These are phyloP conservation scores for Druon quercuslanigerum DNA, from an alignment of 1,140 invertebrate species.

Conservation along the genomic window DNA sequence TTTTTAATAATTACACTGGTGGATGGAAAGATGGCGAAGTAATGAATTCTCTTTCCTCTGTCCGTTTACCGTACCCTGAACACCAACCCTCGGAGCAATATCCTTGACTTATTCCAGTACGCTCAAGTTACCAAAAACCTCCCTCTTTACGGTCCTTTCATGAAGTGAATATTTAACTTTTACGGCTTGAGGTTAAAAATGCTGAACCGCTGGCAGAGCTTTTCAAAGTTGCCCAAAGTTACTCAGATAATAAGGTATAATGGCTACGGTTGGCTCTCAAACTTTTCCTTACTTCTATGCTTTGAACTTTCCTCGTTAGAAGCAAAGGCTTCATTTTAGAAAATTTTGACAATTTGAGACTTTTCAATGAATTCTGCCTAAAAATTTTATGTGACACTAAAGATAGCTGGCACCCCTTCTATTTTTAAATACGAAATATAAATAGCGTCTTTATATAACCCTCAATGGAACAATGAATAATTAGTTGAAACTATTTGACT, in stretches of 20 bases:
- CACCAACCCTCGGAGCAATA: slow-evolving; percentile 33
- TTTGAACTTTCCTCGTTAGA: slow-evolving; percentile 34
- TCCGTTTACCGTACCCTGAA: slow-evolving; percentile 38
- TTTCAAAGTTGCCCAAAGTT: slow-evolving; percentile 65
- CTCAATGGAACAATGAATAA: too few species aligned
- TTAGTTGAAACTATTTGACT: too few species aligned
- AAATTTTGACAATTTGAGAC: too few species aligned
- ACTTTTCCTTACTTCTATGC: slow-evolving; percentile 1
- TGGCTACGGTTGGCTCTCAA: not conserved
- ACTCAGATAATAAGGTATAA: slow-evolving; percentile 21
- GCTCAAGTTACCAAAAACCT: slow-evolving; percentile 59
- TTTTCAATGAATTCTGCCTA: too few species aligned
- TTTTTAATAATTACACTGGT: slow-evolving; percentile 39
- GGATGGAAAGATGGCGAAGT: slow-evolving; percentile 45
- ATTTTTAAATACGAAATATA: too few species aligned
- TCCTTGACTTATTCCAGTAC: slow-evolving; percentile 50
- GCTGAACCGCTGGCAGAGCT: slow-evolving; percentile 66
- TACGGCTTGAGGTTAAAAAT: slow-evolving; percentile 70
- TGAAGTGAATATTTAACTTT: slow-evolving; percentile 70
- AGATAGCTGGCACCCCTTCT: too few species aligned
- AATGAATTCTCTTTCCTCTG: slow-evolving; percentile 60
- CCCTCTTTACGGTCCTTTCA: slow-evolving; percentile 65
- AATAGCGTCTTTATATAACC: too few species aligned
- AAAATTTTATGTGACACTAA: too few species aligned
- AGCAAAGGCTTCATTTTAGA: not conserved